Evolutionary conservation across 2,113 vertebrate genomes (phyloP).

Genomic region (Bubo scandiacus): DNA sequence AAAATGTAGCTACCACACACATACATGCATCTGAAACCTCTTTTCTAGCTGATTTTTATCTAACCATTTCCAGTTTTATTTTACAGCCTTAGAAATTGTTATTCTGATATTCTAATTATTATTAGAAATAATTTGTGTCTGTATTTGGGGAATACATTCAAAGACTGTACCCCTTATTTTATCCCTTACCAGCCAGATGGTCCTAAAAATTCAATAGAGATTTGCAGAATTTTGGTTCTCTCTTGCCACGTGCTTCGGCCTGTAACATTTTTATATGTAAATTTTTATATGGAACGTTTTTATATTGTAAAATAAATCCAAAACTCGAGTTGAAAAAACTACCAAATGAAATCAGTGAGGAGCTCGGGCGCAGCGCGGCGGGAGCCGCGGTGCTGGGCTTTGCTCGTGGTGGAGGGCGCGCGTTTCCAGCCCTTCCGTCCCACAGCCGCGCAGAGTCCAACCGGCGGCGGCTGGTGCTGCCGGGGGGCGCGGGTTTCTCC

Average conservation of each 20-base stretch:
- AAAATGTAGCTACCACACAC: fast-evolving
- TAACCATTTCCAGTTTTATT: not conserved
- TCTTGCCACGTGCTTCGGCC: fast-evolving
- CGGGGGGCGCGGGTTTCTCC: too few relatives aligned
- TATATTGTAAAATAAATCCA: not conserved
- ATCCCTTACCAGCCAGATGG: not conserved
- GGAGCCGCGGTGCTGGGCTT: not conserved
- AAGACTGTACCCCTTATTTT: not conserved
- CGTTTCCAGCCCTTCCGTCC: not conserved
- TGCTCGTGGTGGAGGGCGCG: fast-evolving
- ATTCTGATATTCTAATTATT: not conserved
- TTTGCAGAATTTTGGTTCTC: not conserved
- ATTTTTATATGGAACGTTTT: not conserved
- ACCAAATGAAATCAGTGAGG: too few relatives aligned
- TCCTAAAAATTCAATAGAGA: not conserved
- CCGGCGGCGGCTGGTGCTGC: too few relatives aligned
- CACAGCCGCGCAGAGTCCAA: too few relatives aligned
- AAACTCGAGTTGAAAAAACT: not conserved
- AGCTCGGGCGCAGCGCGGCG: not conserved
- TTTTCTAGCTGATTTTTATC: not conserved
- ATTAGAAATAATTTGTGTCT: not conserved
- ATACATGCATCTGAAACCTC: not conserved
- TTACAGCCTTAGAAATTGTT: not conserved
- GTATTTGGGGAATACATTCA: not conserved
- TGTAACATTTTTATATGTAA: not conserved